These are phyloP conservation scores for Xenentodon cancila DNA, from an alignment of 2,797 vertebrate species.

Conservation along the genomic window DNA sequence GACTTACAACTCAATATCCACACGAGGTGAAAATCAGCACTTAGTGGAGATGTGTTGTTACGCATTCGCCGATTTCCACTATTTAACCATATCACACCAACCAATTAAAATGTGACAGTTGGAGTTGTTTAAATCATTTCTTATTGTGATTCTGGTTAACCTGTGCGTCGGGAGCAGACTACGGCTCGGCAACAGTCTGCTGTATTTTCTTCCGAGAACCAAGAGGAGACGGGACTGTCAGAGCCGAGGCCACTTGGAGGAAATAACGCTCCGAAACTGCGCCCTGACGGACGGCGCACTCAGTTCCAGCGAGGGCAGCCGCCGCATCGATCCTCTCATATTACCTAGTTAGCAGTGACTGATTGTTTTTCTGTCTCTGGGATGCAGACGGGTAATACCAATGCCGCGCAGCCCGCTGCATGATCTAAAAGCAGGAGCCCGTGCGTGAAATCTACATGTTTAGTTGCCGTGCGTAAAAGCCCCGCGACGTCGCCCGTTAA, in stretches of 20 bases:
- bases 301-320: conserved; percentile 15
- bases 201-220: conserved; percentile 3
- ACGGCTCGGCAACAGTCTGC: conserved; percentile 12
- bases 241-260: conserved; percentile 43
- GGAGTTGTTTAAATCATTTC: not conserved
- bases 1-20: not conserved
- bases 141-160: not conserved
- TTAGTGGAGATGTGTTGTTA: too few species aligned
- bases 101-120: not conserved
- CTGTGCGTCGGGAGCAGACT: conserved; percentile 7
- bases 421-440: not conserved
- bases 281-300: conserved; percentile 24
- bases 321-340: conserved; percentile 29
- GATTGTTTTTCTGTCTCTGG: conserved; percentile 16
- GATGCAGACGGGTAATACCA: conserved; percentile 2
- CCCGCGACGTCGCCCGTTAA: conserved; percentile 27
- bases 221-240: conserved; percentile 6
- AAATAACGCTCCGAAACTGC: conserved; percentile 31
- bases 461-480: conserved; percentile 55
- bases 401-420: not conserved
- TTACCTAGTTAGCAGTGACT: conserved; percentile 11
- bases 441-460: not conserved
- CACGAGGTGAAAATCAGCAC: too few species aligned
- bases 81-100: not conserved
- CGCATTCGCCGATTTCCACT: too few species aligned